A percentile compares a stretch with the other conserved stretches of the same genome.
Evolutionary conservation across 2,113 vertebrate genomes (phyloP).

Genomic region (Corythaeola cristata): DNA sequence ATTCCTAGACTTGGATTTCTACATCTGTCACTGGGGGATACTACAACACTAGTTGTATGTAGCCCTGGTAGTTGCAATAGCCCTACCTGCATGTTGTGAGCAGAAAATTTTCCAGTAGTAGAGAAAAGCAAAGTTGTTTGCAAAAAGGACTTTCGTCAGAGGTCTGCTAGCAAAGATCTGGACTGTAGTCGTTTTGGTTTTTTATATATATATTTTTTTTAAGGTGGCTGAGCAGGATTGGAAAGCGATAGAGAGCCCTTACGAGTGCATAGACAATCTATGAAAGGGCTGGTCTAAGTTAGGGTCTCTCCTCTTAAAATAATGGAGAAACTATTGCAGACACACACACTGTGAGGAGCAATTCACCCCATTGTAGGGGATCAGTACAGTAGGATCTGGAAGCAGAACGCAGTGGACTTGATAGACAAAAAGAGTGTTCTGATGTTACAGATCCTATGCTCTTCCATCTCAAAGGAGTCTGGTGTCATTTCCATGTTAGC

Average conservation of each 20-base stretch:
- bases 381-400: neutral
- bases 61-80: neutral
- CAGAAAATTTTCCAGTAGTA: neutral
- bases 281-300: neutral
- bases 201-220: neutral
- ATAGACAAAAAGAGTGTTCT: neutral
- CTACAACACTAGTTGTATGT: neutral
- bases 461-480: conserved; percentile 4
- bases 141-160: neutral
- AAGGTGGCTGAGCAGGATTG: neutral
- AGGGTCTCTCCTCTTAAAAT: neutral
- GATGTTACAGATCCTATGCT: neutral
- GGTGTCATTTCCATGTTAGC: conserved; percentile 12
- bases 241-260: neutral
- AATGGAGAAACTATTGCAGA: neutral
- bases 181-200: neutral
- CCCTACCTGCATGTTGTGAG: neutral
- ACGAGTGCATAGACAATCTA: neutral
- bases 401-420: neutral
- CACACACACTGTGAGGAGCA: neutral
- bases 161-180: neutral
- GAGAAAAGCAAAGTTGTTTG: neutral
- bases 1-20: neutral
- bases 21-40: neutral
- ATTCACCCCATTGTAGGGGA: neutral